Conservation (phyloP, 2,888 invertebrate genomes). For the Dicycla oo region DNA sequence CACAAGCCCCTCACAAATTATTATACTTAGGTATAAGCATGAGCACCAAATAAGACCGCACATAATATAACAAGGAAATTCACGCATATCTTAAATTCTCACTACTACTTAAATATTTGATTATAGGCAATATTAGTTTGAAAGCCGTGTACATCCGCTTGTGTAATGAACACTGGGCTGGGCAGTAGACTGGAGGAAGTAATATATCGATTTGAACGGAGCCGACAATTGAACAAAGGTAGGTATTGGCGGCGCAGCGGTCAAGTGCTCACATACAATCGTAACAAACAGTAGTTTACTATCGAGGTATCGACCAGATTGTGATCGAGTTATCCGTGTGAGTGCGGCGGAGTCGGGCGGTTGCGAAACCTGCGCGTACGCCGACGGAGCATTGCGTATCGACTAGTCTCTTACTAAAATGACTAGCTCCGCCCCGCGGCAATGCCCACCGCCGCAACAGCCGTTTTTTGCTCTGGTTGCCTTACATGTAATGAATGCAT, state of each 20-base stretch:
- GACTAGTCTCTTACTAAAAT: slow-evolving; percentile 62
- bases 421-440: slow-evolving; percentile 59
- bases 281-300: slow-evolving; percentile 55
- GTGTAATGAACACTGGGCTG: slow-evolving; percentile 16
- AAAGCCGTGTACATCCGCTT: slow-evolving; percentile 14
- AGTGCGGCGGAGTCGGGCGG: slow-evolving; percentile 49
- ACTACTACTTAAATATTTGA: slow-evolving; percentile 10
- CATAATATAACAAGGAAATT: slow-evolving; percentile 24
- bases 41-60: not conserved
- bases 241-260: slow-evolving; percentile 14
- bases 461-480: slow-evolving; percentile 44
- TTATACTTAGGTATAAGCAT: not conserved
- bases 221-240: slow-evolving; percentile 15
- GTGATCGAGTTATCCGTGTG: slow-evolving; percentile 75
- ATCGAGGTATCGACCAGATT: slow-evolving; percentile 65
- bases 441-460: slow-evolving; percentile 53
- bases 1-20: too few relatives aligned
- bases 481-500: slow-evolving; percentile 43
- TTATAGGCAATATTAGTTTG: slow-evolving; percentile 12
- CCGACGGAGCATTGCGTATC: slow-evolving; percentile 57
- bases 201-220: slow-evolving; percentile 21
- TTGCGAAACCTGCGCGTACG: slow-evolving; percentile 68
- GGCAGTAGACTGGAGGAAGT: not conserved
- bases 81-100: slow-evolving; percentile 6
- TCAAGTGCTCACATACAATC: slow-evolving; percentile 42